Conservation (phyloP, 1,140 invertebrate genomes). For the Acromyrmex heyeri region DNA sequence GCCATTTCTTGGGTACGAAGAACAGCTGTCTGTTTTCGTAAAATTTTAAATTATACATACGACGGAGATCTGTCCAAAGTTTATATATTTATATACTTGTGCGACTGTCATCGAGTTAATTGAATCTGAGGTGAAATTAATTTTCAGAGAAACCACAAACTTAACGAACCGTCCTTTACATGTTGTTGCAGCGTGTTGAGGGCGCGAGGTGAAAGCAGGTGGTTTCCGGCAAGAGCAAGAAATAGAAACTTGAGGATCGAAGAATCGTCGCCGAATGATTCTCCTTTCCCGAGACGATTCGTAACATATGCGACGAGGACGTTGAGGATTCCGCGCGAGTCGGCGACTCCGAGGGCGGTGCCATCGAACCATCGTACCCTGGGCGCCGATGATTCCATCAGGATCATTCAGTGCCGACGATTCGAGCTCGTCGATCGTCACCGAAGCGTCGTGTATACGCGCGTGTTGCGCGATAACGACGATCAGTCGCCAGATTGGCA, state of each 20-base stretch:
- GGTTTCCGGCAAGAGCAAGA: neutral
- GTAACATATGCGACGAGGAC: neutral
- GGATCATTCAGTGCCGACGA: slow-evolving; percentile 49
- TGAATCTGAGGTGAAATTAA: neutral
- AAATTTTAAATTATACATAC: slow-evolving; percentile 24
- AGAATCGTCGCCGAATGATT: neutral
- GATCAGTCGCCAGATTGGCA: slow-evolving; percentile 55
- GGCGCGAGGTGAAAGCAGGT: neutral
- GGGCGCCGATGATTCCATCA: slow-evolving; percentile 70
- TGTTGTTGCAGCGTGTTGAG: slow-evolving; percentile 40
- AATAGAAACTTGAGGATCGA: neutral
- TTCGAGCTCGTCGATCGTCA: slow-evolving; percentile 65
- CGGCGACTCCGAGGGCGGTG: slow-evolving; percentile 26
- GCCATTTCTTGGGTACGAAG: slow-evolving; percentile 28
- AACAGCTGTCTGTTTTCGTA: neutral
- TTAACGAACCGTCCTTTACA: slow-evolving; percentile 18
- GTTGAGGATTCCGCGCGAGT: slow-evolving; percentile 15
- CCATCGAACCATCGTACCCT: neutral
- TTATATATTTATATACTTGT: slow-evolving; percentile 29
- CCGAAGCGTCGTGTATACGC: slow-evolving; percentile 47
- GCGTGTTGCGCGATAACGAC: slow-evolving; percentile 23
- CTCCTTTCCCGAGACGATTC: neutral
- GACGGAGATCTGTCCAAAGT: neutral
- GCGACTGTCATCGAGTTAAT: slow-evolving; percentile 20
- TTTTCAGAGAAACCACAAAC: neutral